Evolutionary conservation across 1,140 invertebrate genomes (phyloP), one percentile per base, ranked within the genome.

Genomic region (Zophobas morio): DNA sequence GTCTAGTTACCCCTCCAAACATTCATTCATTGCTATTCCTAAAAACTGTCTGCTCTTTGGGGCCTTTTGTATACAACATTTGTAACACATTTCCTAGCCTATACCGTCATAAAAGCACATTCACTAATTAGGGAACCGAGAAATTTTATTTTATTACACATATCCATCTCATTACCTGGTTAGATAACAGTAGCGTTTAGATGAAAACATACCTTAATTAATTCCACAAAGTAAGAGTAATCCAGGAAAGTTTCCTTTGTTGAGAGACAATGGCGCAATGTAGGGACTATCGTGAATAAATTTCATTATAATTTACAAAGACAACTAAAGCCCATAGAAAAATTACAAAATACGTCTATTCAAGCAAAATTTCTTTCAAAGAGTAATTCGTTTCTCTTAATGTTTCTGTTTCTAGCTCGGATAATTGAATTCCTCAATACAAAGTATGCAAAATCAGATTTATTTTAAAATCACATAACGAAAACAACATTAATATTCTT

Each of bases 181-280:
- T 36, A 8, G 56, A 60, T 60, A 60, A 60, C 56, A 37, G 56
- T 60, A 60, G 8, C 56, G 56, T 34, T 57, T 57, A 57, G 20
- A 46, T 35, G 35, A 60, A 60, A 60, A 60, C 56, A 60, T 60
- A 60, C 56, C 56, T 33, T 60, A 60, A 60, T 60, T 60, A 60
- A 60, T 60, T 60, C 56, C 35, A 60, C 56, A 60, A 60, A 60
- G 60, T 42, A 66, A 42, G 39, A 42, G 60, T 32, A 66, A 66
- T 42, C 60, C 39, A 42, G 36, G 37, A 66, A 66, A 66, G 37
- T 66, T 42, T 42, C 20, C 60, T 66, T 66, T 66, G 60, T 66
- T 66, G 37, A 2, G n/a, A 66, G 39, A 66, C 60, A 66, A 66
- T 32, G 39, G 39, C 39, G 34, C 20, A 60, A 60, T 60, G 56